Percentiles rank a stretch among this genome's conserved stretches.
Conservation (phyloP, 2,888 invertebrate species). For the Mythimna pallens region DNA sequence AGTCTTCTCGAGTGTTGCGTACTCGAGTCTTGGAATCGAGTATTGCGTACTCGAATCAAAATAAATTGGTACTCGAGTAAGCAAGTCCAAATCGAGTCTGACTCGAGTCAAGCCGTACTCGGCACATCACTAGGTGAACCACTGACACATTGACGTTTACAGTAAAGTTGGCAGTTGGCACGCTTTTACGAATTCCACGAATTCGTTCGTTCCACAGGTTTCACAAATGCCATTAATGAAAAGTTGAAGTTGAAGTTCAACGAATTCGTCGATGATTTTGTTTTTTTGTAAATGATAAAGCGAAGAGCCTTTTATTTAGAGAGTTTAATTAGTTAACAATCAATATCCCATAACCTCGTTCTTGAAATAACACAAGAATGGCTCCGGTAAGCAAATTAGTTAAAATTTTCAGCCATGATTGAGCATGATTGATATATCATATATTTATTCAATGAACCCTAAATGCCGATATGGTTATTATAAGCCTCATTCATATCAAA, state of each 20-base stretch:
- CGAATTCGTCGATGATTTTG: slow-evolving; percentile 23
- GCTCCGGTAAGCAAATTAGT: slow-evolving; percentile 37
- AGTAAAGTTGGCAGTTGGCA: too few species aligned
- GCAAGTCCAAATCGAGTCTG: too few species aligned
- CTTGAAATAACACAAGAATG: slow-evolving; percentile 23
- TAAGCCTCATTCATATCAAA: background rate
- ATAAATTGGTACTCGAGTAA: too few species aligned
- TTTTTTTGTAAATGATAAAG: slow-evolving; percentile 23
- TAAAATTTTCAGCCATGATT: slow-evolving; percentile 7
- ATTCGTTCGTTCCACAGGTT: too few species aligned
- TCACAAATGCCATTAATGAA: too few species aligned
- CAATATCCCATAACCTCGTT: background rate
- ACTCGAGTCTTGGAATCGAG: too few species aligned
- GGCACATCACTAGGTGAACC: too few species aligned
- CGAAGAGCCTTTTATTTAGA: background rate
- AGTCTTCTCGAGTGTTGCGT: too few species aligned
- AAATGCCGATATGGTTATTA: background rate
- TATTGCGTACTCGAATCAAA: too few species aligned
- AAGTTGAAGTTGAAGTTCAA: background rate
- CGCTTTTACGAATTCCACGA: too few species aligned
- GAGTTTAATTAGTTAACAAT: slow-evolving; percentile 10
- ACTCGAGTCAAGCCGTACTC: too few species aligned
- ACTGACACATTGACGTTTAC: too few species aligned
- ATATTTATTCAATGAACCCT: background rate
- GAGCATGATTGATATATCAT: slow-evolving; percentile 2